Percentiles rank a stretch among this genome's conserved stretches.
phyloP scores from a whole-genome alignment of 2,113 vertebrate genomes.

The Trogon melanurus region DNA sequence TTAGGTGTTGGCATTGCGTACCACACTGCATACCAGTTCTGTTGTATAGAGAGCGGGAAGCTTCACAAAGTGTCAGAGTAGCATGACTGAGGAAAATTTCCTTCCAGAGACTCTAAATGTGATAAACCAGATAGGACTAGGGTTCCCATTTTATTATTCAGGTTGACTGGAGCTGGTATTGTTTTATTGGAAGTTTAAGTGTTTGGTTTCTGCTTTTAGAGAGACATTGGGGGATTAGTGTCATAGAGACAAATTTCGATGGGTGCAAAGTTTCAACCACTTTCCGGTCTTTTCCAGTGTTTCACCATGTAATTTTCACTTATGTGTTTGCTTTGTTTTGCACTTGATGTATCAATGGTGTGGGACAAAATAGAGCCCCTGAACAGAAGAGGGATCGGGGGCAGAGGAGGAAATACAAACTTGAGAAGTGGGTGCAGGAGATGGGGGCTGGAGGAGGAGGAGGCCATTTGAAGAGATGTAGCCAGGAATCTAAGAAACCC shows the following conservation, averaged over 20 bases:
- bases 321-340: slow-evolving; percentile 38
- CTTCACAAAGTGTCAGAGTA: slow-evolving; percentile 54
- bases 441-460: neutral
- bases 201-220: slow-evolving; percentile 70
- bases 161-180: slow-evolving; percentile 66
- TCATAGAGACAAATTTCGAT: slow-evolving; percentile 33
- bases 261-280: slow-evolving; percentile 40
- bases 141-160: slow-evolving; percentile 68
- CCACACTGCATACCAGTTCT: neutral
- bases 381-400: neutral
- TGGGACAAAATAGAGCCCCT: neutral
- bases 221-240: slow-evolving; percentile 38
- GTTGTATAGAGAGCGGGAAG: slow-evolving; percentile 26
- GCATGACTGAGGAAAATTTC: slow-evolving; percentile 54
- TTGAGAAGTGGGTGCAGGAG: neutral
- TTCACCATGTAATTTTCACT: slow-evolving; percentile 37
- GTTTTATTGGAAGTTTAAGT: slow-evolving; percentile 64
- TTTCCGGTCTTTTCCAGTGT: slow-evolving; percentile 10
- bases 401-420: slow-evolving; percentile 6
- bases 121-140: slow-evolving; percentile 70
- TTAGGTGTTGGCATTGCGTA: neutral
- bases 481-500: slow-evolving; percentile 63
- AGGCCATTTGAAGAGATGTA: slow-evolving; percentile 1
- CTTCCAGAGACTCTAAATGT: slow-evolving; percentile 70
- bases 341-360: neutral